Base-by-base conservation (phyloP, 2,888 invertebrate species). In the Silvanus unidentatus region DNA sequence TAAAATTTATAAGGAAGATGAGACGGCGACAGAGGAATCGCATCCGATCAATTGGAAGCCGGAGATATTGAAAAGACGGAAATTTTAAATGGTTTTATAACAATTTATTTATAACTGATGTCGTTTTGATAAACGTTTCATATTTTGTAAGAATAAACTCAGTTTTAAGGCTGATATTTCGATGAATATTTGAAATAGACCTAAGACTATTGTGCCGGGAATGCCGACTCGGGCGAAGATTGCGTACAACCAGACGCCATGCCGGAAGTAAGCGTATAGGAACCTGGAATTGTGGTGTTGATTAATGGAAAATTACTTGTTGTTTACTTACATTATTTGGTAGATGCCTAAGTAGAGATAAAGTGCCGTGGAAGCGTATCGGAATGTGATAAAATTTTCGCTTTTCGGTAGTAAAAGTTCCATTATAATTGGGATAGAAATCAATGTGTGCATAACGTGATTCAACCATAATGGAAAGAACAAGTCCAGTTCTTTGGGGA, bases 21-120 rank as follows among this genome's bases (percentile, higher is more conserved):
- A 96, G 9, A 80, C 86, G 14, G 99, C 99, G 1, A 88, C 88
- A 0, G 98, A 98, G 75, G 97, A 99, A 63, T 81, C 86, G 0
- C 95, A 99, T 76, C 99, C 99, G 0, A 79, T 99, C 59, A 90
- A 94, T 70, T 99, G 98, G 99, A 82, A 93, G 45, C 98, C 98
- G 0, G 97, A 99, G 66, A 91, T 98, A 66, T 75, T 97, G 43
- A 94, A 94, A 73, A 77, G 94, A 62, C 82, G 93, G 63, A 87
- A 92, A 73, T 96, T 90, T 70, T 94, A 82, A 78, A 8, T 5
- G 16, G 16, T 11, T 47, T 40, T 28, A 28, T 28, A 28, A 9
- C 10, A 28, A 28, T n/a, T n/a, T n/a, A n/a, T n/a, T n/a, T n/a
- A n/a, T n/a, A n/a, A n/a, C n/a, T n/a, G n/a, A n/a, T n/a, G 28